Base-by-base conservation (phyloP, 2,888 invertebrate genomes). In the Leptarthrus brevirostris region DNA sequence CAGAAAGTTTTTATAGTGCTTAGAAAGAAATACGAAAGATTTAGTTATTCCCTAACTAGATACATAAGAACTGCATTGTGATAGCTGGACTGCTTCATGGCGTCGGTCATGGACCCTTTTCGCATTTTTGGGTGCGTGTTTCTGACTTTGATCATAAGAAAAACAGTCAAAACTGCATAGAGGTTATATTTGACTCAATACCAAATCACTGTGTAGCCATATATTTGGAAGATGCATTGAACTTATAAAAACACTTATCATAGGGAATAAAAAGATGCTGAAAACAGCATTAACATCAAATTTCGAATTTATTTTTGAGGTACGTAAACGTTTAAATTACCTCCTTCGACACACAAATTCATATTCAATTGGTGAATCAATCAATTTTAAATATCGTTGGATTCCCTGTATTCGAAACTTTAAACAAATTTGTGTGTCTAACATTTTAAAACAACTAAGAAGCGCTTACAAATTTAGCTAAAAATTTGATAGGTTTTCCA, bases 61-160 rank as follows among this genome's bases (percentile, higher is more conserved):
- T 81, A 74, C 82, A 82, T 75, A 80, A 79, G 5, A 78, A 77
- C 36, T 80, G 83, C 8, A 82, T 85, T 0, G 79, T 79, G 81
- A 85, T 91, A 36, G 91, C 91, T 47, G 91, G 89, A 0, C 84
- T 91, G 0, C 87, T 90, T 72, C 91, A 92, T 82, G 91, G 92
- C 79, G 79, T 91, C 12, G 91, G 90, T 0, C 91, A 92, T 81
- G 91, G 91, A 0, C 90, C 91, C 2, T 90, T 88, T 81, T 90
- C 90, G 1, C 91, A 92, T 81, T 78, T 86, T 6, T 92, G 90
- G 88, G 91, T 91, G 77, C 22, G 4, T 2, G n/a, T n/a, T n/a
- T n/a, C n/a, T n/a, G n/a, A n/a, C n/a, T n/a, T n/a, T n/a, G n/a
- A n/a, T n/a, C 84, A 84, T 61, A 84, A 85, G 71, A 34, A 77